phyloP scores from a whole-genome alignment of 2,113 vertebrate species.

The Bos taurus region ARS-UCD2.0 NC_037348.1:24630501-24631000 shows the following conservation, averaged over 20 bases:
- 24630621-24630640: background rate
- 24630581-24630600: background rate
- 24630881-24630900: background rate
- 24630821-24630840: background rate
- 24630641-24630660: background rate
- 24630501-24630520: background rate
- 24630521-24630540: background rate
- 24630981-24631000: background rate
- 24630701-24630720: background rate
- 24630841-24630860: background rate
- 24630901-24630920: background rate
- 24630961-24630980: background rate
- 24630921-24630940: background rate
- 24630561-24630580: background rate
- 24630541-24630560: background rate
- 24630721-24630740: background rate
- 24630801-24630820: background rate
- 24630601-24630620: accelerated
- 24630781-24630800: background rate
- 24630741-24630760: background rate
- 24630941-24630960: background rate
- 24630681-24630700: background rate
- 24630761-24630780: background rate
- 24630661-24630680: background rate
- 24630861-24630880: background rate